Percentiles rank a stretch among this genome's conserved stretches.
phyloP scores from a whole-genome alignment of 2,113 vertebrate species.

The Ifrita kowaldi region DNA sequence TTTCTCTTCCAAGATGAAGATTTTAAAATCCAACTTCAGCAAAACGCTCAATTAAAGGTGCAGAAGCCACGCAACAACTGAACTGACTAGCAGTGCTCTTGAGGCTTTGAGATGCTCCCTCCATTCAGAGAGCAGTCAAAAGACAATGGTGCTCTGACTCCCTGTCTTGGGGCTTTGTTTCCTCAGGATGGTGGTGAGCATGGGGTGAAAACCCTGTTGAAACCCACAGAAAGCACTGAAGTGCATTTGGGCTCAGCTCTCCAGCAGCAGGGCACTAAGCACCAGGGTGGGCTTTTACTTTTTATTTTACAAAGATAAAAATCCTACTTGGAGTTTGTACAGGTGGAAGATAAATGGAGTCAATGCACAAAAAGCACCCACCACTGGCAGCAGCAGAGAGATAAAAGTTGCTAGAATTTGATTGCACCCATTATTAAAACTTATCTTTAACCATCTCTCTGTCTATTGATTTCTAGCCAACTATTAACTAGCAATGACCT shows the following conservation, averaged over 20 bases:
- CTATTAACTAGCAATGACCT: conserved; percentile 77
- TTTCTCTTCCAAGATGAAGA: not conserved
- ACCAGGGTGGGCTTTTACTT: not conserved
- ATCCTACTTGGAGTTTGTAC: conserved; percentile 18
- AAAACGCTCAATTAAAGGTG: not conserved
- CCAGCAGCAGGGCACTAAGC: not conserved
- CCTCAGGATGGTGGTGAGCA: not conserved
- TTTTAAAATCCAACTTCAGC: not conserved
- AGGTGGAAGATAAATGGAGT: conserved; percentile 21
- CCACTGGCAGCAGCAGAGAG: conserved; percentile 20
- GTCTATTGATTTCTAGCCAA: conserved; percentile 77
- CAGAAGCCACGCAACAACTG: not conserved
- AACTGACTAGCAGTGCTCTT: not conserved
- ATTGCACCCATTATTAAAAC: conserved; percentile 58
- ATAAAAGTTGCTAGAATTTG: conserved; percentile 47
- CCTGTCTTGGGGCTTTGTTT: not conserved
- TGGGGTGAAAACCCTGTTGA: not conserved
- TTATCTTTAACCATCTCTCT: conserved; percentile 71
- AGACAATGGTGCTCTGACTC: not conserved
- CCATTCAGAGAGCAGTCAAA: not conserved
- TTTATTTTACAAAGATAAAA: conserved; percentile 37
- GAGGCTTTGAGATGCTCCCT: not conserved
- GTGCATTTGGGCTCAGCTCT: not conserved
- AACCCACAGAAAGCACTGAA: not conserved
- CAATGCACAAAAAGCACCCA: not conserved